These are phyloP conservation scores for Geothlypis trichas DNA, from an alignment of 2,113 vertebrate genomes.

Conservation along the genomic window DNA sequence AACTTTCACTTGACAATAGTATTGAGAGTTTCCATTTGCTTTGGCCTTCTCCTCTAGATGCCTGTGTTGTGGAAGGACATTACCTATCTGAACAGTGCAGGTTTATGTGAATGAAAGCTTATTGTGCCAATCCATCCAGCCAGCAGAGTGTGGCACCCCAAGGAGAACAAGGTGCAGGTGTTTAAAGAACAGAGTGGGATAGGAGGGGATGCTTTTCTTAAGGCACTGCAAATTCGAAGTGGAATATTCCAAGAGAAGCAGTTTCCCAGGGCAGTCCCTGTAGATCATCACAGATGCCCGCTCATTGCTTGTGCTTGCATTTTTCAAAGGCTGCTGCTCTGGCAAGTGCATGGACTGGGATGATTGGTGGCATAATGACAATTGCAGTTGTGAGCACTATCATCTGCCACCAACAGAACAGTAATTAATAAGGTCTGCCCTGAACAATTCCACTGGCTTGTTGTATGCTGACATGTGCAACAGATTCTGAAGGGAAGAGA, in stretches of 20 bases:
- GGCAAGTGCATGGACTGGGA: neutral
- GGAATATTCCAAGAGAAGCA: neutral
- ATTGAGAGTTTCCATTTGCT: constrained; percentile 7
- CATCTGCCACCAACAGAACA: constrained; percentile 22
- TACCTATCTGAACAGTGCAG: neutral
- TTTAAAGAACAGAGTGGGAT: neutral
- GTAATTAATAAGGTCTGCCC: constrained; percentile 26
- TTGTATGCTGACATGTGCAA: neutral
- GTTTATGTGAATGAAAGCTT: neutral
- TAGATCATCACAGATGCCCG: neutral
- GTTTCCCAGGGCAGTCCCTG: neutral
- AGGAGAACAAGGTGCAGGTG: neutral
- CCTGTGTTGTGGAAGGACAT: neutral
- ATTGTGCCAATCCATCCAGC: neutral
- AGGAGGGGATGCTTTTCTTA: neutral
- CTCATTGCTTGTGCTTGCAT: neutral
- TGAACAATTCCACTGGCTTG: neutral
- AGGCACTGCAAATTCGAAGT: neutral
- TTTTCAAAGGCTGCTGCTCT: neutral
- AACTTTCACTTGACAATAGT: neutral
- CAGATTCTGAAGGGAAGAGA: constrained; percentile 24
- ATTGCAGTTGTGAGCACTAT: neutral
- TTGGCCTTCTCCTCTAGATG: constrained; percentile 7
- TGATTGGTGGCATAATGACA: neutral
- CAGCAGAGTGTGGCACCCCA: neutral